A percentile compares a stretch with the other conserved stretches of the same genome.
Evolutionary conservation across 2,797 vertebrate species (phyloP).

Genomic region (Eremophila alpestris): DNA sequence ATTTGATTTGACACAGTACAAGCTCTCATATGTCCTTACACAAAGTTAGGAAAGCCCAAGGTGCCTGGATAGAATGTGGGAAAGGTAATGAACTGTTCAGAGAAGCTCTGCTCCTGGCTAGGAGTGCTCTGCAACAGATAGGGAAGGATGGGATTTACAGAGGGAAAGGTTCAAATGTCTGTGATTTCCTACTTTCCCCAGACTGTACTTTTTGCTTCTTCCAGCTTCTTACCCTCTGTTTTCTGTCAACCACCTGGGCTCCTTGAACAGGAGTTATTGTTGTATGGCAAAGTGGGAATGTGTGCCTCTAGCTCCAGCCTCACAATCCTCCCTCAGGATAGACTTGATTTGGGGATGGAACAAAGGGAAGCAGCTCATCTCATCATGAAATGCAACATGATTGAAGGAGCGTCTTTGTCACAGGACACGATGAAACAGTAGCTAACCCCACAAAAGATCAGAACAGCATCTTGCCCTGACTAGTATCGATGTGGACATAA

Average conservation of each 20-base stretch:
- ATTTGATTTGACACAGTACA: neutral
- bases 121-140: neutral
- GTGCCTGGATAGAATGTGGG: neutral
- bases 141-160: neutral
- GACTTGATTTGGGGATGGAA: neutral
- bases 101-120: neutral
- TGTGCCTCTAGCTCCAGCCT: neutral
- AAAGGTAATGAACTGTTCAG: neutral
- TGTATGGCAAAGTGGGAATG: neutral
- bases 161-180: neutral
- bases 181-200: neutral
- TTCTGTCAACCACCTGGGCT: neutral
- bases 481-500: rapidly evolving
- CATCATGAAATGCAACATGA: neutral
- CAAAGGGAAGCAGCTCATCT: neutral
- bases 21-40: neutral
- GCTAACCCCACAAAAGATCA: neutral
- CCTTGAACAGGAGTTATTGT: neutral
- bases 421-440: neutral
- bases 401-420: neutral
- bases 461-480: neutral
- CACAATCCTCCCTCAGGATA: neutral
- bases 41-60: neutral
- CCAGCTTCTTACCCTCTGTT: neutral
- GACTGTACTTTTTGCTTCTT: neutral